Conservation (phyloP, 2,888 invertebrate genomes). For the Epinotia nisella region DNA sequence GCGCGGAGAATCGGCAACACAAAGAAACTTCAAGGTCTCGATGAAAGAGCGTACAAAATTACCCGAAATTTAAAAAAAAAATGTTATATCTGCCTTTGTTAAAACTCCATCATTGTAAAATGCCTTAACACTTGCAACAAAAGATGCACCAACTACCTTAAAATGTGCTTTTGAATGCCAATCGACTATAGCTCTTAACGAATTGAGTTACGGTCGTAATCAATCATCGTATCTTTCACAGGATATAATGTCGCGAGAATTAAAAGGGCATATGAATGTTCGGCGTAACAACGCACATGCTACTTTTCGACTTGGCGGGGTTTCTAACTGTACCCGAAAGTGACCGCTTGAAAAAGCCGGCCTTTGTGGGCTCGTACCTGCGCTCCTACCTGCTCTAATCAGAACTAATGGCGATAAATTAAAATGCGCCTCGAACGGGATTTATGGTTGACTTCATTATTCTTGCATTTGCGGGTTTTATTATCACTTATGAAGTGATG, state of each 20-base stretch:
- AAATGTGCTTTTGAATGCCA: not conserved
- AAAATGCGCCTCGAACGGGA: conserved; percentile 67
- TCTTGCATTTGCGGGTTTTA: conserved; percentile 64
- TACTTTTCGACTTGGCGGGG: conserved; percentile 47
- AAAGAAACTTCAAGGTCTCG: conserved; percentile 33
- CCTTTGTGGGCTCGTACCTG: conserved; percentile 66
- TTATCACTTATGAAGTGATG: conserved; percentile 57
- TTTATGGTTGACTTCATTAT: conserved; percentile 74
- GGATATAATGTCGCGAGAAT: not conserved
- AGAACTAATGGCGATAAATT: conserved; percentile 75
- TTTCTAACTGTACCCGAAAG: conserved; percentile 73
- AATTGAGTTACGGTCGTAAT: not conserved
- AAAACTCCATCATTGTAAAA: conserved; percentile 60
- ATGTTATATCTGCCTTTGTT: conserved; percentile 53
- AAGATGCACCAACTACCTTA: conserved; percentile 50
- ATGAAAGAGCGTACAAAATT: conserved; percentile 42
- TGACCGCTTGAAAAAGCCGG: conserved; percentile 73
- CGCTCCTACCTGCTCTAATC: conserved; percentile 74
- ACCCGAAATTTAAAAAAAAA: conserved; percentile 46
- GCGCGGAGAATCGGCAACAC: conserved; percentile 37
- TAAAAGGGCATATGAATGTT: conserved; percentile 8
- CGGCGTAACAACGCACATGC: not conserved
- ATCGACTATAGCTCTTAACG: conserved; percentile 9
- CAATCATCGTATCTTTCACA: conserved; percentile 2
- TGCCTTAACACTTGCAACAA: conserved; percentile 69